Evolutionary conservation across 64 coral and sea anemone species (phyloP).

Genomic region (Dendrophyllia cribrosa): DNA sequence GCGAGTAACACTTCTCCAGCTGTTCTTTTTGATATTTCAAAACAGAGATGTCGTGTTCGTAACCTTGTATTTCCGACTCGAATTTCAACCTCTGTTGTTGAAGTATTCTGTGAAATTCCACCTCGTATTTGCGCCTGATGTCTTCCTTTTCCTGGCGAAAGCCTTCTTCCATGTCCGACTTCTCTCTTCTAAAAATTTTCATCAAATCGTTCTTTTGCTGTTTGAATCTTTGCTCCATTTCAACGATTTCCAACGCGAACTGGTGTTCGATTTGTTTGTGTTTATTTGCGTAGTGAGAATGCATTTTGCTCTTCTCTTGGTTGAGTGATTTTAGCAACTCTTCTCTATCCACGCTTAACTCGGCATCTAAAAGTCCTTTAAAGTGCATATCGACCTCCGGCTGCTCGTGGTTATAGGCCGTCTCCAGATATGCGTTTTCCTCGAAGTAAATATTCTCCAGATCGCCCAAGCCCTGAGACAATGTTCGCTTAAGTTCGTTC

Average conservation of each 20-base stretch:
- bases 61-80: conserved; percentile 91
- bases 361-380: conserved; percentile 72
- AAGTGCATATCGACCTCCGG: conserved; percentile 96
- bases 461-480: conserved; percentile 81
- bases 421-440: conserved; percentile 70
- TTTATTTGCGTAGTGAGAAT: conserved; percentile 75
- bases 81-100: conserved; percentile 95
- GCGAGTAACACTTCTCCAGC: conserved; percentile 80
- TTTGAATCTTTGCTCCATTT: conserved; percentile 94
- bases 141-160: conserved; percentile 89
- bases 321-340: conserved; percentile 63
- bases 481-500: conserved; percentile 87
- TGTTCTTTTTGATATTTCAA: conserved; percentile 98
- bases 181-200: conserved; percentile 94
- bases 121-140: conserved; percentile 87
- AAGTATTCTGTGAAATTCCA: conserved; percentile 83
- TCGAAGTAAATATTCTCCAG: conserved; percentile 90
- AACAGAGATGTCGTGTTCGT: conserved; percentile 96
- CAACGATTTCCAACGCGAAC: conserved; percentile 90
- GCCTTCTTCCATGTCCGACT: conserved; percentile 74
- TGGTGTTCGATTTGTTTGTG: conserved; percentile 89
- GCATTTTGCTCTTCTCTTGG: conserved; percentile 84
- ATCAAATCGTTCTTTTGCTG: conserved; percentile 98
- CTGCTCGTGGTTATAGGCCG: conserved; percentile 76
- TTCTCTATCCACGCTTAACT: conserved; percentile 65